Conservation (phyloP, 2,797 vertebrate species). For the Catamblyrhynchus diadema region DNA sequence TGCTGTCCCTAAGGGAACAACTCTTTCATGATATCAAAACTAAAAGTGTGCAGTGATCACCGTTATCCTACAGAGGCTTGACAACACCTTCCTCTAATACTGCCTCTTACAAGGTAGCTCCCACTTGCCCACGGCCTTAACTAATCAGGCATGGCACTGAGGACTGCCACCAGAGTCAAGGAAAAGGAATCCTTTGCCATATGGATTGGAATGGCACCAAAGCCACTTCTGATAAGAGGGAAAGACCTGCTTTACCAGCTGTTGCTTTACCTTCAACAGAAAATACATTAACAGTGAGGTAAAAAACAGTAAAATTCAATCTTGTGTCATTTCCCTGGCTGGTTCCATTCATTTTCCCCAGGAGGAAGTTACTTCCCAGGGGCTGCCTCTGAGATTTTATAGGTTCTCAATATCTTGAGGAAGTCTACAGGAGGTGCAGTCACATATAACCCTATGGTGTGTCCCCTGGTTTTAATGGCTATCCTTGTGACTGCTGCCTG, state of each 20-base stretch:
- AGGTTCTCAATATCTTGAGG: background rate
- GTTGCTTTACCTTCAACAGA: background rate
- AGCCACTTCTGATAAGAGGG: background rate
- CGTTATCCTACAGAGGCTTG: background rate
- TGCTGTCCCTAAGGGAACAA: constrained; percentile 48
- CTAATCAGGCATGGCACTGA: background rate
- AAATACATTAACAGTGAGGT: accelerated
- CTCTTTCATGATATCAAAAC: constrained; percentile 55
- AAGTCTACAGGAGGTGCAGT: background rate
- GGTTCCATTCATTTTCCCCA: background rate
- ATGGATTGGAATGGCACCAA: constrained; percentile 34
- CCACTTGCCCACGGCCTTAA: constrained; percentile 21
- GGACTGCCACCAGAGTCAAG: background rate
- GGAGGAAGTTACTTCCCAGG: background rate
- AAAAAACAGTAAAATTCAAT: background rate
- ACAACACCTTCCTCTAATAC: constrained; percentile 31
- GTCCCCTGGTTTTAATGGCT: background rate
- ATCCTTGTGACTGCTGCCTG: background rate
- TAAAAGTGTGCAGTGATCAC: constrained; percentile 18
- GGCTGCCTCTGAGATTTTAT: background rate
- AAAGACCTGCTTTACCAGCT: constrained; percentile 16
- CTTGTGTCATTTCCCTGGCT: background rate
- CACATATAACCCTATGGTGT: background rate
- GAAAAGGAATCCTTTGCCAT: constrained; percentile 35
- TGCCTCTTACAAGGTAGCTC: constrained; percentile 10